phyloP scores from a whole-genome alignment of 2,888 invertebrate genomes.

The Muscina levida region DNA sequence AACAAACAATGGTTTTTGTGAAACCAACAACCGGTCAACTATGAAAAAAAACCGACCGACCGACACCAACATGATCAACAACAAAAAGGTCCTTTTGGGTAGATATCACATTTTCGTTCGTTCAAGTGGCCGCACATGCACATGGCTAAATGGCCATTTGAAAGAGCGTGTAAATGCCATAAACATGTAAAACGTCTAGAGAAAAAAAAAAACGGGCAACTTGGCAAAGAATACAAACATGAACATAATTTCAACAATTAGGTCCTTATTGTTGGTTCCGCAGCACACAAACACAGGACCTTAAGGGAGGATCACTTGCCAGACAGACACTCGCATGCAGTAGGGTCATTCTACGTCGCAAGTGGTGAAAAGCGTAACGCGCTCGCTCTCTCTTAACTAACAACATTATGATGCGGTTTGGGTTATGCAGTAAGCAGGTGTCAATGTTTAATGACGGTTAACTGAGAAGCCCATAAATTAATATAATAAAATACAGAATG shows the following conservation, averaged over 20 bases:
- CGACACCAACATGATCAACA: not conserved
- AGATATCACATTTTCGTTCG: not conserved
- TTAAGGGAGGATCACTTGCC: slow-evolving; percentile 32
- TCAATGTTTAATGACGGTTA: slow-evolving; percentile 63
- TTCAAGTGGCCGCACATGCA: slow-evolving; percentile 16
- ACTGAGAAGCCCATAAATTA: slow-evolving; percentile 61
- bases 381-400: not conserved
- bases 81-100: slow-evolving; percentile 57
- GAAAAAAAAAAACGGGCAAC: slow-evolving; percentile 40
- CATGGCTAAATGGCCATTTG: slow-evolving; percentile 43
- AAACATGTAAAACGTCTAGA: slow-evolving; percentile 56
- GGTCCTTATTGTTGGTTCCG: slow-evolving; percentile 54
- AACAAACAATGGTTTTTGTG: slow-evolving; percentile 51
- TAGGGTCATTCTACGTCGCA: too few species aligned
- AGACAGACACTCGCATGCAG: slow-evolving; percentile 16
- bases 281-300: not conserved
- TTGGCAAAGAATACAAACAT: slow-evolving; percentile 70
- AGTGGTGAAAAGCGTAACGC: slow-evolving; percentile 59
- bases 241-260: slow-evolving; percentile 74
- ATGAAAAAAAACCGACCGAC: too few species aligned
- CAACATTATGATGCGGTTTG: slow-evolving; percentile 59
- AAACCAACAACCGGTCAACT: too few species aligned
- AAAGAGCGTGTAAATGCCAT: slow-evolving; percentile 63
- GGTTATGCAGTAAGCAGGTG: slow-evolving; percentile 54
- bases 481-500: slow-evolving; percentile 39